Evolutionary conservation across 2,113 vertebrate species (phyloP).

Genomic region (Indri indri): DNA sequence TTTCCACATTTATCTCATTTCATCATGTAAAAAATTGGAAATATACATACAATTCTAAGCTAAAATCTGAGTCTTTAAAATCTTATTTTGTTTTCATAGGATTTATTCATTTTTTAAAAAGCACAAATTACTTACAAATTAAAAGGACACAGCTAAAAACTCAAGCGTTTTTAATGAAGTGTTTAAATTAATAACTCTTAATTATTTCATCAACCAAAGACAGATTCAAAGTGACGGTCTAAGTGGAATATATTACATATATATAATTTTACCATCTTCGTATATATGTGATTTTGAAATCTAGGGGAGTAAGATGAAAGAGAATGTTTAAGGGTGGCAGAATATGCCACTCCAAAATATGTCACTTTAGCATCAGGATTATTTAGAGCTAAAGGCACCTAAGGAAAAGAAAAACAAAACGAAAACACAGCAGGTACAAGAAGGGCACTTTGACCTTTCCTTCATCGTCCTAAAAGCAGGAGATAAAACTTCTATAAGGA

Average conservation of each 20-base stretch:
- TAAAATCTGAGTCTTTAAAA: constrained; percentile 5
- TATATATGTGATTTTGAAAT: neutral
- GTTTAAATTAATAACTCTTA: too few relatives aligned
- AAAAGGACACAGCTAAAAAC: neutral
- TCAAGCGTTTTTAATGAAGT: neutral
- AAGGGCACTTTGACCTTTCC: neutral
- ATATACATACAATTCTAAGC: neutral
- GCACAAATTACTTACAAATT: neutral
- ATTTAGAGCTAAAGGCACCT: neutral
- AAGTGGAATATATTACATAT: neutral
- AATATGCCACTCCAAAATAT: neutral
- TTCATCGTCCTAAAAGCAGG: neutral
- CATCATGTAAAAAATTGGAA: neutral
- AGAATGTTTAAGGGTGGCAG: neutral
- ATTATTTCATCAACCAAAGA: neutral
- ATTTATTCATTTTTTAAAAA: neutral
- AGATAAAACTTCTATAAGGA: neutral
- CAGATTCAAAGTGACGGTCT: neutral
- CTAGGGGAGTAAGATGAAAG: neutral
- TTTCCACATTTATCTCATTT: neutral
- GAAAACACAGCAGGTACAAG: neutral
- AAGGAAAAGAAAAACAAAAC: neutral
- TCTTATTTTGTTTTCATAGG: neutral
- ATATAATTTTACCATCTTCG: neutral
- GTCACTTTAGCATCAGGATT: neutral